Base-by-base conservation (phyloP, 2,797 vertebrate species). In the Anniella stebbinsi region DNA sequence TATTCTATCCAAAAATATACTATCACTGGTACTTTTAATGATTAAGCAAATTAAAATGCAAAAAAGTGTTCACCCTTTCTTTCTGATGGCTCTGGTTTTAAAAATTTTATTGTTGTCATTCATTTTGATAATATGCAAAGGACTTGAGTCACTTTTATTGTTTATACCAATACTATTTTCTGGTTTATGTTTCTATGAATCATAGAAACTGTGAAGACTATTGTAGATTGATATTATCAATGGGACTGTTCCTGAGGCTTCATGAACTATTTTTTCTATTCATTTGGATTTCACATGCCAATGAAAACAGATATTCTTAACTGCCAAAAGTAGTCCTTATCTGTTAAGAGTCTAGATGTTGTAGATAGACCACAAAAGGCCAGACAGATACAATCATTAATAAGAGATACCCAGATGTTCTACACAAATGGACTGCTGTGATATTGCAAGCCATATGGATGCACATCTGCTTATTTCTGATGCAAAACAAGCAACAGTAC, bases 301-400 rank as follows among this genome's bases (percentile, higher is more conserved):
- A 92, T 94, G 94, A 94, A 94, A 94, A 94, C 86, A 89, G 95
- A 80, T 94, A 93, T 90, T 72, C 93, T 45, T 91, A 92, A 91
- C 94, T 87, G 45, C 92, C 93, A 93, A 92, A 94, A 93, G 80
- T 89, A 86, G 17, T 86, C 36, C 21, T 91, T 18, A 25, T 72
- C 75, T 83, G 6, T 93, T 89, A 78, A 57, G 25, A 41, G 7
- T 21, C 73, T 86, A 17, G 36, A 38, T 78, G 11, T n/a, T 80
- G 8, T 81, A 69, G 48, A 78, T 72, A 54, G 28, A 21, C 21
- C 3, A 54, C 45, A 84, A 51, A 86, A 80, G 54, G 36, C 41
- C 51, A 86, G 23, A 38, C 67, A 23, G 2, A 45, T 60, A 45
- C n/a, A 70, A 54, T 84, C 23, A 70, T 13, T 85, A 38, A n/a